Evolutionary conservation across 1,140 invertebrate species (phyloP), one percentile per base, ranked within the genome.

Genomic region (Mercenaria mercenaria): DNA sequence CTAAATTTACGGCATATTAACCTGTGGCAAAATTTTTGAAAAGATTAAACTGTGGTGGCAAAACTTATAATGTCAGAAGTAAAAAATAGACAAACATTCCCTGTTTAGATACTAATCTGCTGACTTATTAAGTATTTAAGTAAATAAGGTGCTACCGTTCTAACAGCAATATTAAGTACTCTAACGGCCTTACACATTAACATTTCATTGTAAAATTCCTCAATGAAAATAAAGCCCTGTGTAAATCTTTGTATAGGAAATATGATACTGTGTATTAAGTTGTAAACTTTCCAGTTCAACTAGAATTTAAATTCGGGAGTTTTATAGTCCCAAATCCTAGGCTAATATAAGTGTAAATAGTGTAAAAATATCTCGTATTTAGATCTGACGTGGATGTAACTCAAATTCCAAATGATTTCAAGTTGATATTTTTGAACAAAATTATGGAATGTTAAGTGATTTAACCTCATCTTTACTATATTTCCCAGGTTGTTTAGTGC

Each of bases 91-190:
- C 59, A 64, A 26, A 64, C 6, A 64, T 64, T 64, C 11, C 29
- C 8, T 64, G 59, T 64, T 29, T 64, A 64, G 15, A 52, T 59
- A 59, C 0, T 52, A 79, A 52, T 34, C 76, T 52, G 76, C 34
- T 79, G 76, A 79, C 47, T 79, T 79, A 76, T 76, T 76, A 47
- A 76, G 72, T 50, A 76, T 79, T 79, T 79, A 79, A 79, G 76
- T 50, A 52, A 79, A 79, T 79, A 79, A 79, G 3, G 11, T 23
- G 34, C 67, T 72, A 72, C 67, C 37, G 67, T 37, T 29, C 37
- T 72, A 39, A 18, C 67, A 41, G 8, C 6, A 39, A 29, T 72
- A 72, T 72, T 72, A 39, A 72, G 67, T 72, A 29, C 29, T 29
- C 34, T 72, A 39, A 18, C 67, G 37, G 18, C 23, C 13, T 15